phyloP scores from a whole-genome alignment of 1,140 invertebrate species.

The Cardiocondyla obscurior region DNA sequence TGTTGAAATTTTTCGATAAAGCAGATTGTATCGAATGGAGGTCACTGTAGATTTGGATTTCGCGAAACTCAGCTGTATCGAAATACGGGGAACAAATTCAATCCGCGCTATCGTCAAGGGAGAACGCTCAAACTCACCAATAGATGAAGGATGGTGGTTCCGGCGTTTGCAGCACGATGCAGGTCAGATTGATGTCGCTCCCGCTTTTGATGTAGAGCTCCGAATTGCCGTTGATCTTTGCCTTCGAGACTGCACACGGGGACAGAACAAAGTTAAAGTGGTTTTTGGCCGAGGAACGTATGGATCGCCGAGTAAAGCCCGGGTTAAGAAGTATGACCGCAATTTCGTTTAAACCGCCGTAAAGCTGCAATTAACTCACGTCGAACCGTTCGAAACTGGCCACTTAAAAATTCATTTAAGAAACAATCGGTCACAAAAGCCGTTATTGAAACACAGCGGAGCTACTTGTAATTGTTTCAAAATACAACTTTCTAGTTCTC shows the following conservation, averaged over 20 bases:
- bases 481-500: not conserved
- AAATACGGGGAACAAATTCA: conserved; percentile 36
- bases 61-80: conserved; percentile 6
- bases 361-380: conserved; percentile 46
- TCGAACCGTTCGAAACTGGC: not conserved
- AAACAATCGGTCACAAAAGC: conserved; percentile 5
- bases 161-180: conserved; percentile 92
- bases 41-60: conserved; percentile 44
- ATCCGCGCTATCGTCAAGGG: conserved; percentile 44
- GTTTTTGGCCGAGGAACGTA: conserved; percentile 7
- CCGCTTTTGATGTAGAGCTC: conserved; percentile 94
- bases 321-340: conserved; percentile 27
- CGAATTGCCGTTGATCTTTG: conserved; percentile 92
- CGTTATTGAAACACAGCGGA: not conserved
- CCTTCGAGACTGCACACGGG: conserved; percentile 91
- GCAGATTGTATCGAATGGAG: not conserved
- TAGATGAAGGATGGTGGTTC: conserved; percentile 96
- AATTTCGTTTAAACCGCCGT: conserved; percentile 38
- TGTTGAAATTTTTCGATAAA: conserved; percentile 50
- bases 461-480: conserved; percentile 12
- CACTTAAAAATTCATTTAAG: conserved; percentile 37
- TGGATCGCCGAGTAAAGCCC: conserved; percentile 11
- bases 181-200: conserved; percentile 95
- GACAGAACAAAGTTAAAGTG: conserved; percentile 63
- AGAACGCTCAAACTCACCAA: conserved; percentile 85